phyloP scores from a whole-genome alignment of 92 coral and sea anemone genomes.

The Diadumene lineata region DNA sequence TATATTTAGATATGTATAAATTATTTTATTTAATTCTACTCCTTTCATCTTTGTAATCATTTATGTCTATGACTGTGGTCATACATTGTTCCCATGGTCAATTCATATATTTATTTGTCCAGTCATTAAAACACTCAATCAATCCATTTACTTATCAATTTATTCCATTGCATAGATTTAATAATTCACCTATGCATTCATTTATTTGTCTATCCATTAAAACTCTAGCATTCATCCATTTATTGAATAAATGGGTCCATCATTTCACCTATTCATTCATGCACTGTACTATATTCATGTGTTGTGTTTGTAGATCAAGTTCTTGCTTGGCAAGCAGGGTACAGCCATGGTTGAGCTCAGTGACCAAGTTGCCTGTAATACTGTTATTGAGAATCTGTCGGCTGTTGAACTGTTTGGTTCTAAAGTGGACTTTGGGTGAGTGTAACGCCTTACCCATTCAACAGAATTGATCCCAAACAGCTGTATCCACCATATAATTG shows the following conservation, averaged over 20 bases:
- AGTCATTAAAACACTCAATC: background rate
- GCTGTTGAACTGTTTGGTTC: conserved; percentile 54
- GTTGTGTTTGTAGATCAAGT: conserved; percentile 80
- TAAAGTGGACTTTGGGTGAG: conserved; percentile 82
- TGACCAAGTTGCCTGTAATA: conserved; percentile 93
- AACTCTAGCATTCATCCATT: background rate
- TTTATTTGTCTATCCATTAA: background rate
- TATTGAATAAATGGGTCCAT: background rate
- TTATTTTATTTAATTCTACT: no score
- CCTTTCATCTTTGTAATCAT: background rate
- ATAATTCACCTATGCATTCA: background rate
- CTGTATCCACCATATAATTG: no score
- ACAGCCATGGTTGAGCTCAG: conserved; percentile 95
- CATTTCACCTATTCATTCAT: background rate
- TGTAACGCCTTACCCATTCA: background rate
- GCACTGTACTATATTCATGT: background rate
- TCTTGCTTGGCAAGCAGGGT: conserved; percentile 85
- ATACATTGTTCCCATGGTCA: background rate
- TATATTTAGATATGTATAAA: no score
- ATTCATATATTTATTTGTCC: background rate
- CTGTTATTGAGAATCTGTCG: conserved; percentile 76
- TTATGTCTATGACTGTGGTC: background rate
- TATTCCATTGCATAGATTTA: no score
- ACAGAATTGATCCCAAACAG: no score
- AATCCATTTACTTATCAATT: background rate